These are phyloP conservation scores for Hybos culiciformis DNA, from an alignment of 2,888 invertebrate species.

Conservation along the genomic window DNA sequence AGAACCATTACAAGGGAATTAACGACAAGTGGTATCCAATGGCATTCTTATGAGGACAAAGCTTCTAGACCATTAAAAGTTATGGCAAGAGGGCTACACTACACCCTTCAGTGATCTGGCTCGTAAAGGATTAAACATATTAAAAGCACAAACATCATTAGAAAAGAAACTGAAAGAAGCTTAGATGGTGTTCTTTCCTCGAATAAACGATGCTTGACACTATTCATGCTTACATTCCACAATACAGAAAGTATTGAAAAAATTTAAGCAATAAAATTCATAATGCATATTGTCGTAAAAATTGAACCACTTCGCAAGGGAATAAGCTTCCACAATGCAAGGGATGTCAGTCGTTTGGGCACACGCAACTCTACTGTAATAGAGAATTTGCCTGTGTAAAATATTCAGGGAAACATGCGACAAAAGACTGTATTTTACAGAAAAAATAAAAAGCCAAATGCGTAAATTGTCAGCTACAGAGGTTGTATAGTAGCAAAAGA, in stretches of 20 bases:
- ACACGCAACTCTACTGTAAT: neutral
- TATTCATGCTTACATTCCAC: neutral
- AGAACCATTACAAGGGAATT: no score
- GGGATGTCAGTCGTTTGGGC: neutral
- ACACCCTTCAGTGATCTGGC: neutral
- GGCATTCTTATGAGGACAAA: neutral
- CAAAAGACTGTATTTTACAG: neutral
- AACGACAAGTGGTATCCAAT: neutral
- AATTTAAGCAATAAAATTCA: neutral
- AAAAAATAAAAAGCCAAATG: neutral
- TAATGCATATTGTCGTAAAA: neutral
- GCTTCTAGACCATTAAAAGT: neutral
- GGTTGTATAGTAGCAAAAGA: neutral
- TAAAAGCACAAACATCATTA: neutral
- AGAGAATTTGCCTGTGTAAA: neutral
- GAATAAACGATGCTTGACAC: neutral
- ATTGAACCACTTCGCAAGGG: neutral
- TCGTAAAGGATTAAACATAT: neutral
- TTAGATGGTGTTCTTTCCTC: neutral
- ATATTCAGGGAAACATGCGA: neutral
- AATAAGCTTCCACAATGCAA: neutral
- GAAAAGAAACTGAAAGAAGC: neutral
- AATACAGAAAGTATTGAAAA: neutral
- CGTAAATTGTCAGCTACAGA: neutral
- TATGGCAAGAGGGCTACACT: neutral